These are phyloP conservation scores for Odontothrips loti DNA, from an alignment of 2,888 invertebrate genomes.

Conservation along the genomic window DNA sequence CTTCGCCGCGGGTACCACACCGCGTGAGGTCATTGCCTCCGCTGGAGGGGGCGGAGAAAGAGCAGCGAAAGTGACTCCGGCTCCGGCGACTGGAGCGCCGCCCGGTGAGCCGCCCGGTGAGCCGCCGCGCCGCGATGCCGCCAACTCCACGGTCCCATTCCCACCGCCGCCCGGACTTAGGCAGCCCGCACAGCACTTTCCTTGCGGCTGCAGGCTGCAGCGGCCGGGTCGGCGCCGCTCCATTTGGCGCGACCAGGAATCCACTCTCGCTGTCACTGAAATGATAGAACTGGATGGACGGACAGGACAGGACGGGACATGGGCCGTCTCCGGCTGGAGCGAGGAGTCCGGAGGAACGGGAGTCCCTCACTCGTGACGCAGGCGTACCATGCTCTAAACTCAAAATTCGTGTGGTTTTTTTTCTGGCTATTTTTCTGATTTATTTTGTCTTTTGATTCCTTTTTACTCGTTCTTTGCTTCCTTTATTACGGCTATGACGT, in stretches of 20 bases:
- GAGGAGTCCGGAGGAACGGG: not conserved
- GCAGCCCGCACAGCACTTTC: not conserved
- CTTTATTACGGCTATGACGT: too few species aligned
- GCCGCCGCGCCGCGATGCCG: not conserved
- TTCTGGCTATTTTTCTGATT: too few species aligned
- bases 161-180: slow-evolving; percentile 10
- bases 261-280: slow-evolving; percentile 2
- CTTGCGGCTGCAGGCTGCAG: not conserved
- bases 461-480: too few species aligned
- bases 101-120: not conserved
- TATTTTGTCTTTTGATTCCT: too few species aligned
- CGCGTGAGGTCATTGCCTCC: not conserved
- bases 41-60: not conserved
- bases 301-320: not conserved
- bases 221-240: not conserved
- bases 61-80: slow-evolving; percentile 16
- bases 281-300: not conserved
- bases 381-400: too few species aligned
- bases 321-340: too few species aligned
- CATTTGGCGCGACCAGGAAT: not conserved
- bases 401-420: too few species aligned
- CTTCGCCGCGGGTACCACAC: not conserved
- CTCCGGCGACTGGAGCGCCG: not conserved
- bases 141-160: slow-evolving; percentile 6
- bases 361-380: too few species aligned